phyloP scores from a whole-genome alignment of 2,888 invertebrate species.

The Frankliniella intonsa region DNA sequence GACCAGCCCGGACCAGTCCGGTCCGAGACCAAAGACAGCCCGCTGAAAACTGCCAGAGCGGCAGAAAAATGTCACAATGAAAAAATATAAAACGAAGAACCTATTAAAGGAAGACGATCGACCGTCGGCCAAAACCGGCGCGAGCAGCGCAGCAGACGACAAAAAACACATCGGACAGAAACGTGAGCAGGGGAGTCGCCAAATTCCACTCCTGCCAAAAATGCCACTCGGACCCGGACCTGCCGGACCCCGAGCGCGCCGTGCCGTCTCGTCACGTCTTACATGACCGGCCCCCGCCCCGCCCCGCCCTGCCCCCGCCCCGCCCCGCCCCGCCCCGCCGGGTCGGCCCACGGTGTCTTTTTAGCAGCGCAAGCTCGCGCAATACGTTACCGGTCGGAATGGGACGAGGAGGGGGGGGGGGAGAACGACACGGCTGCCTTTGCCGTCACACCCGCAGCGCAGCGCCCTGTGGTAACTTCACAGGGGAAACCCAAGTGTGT shows the following conservation, averaged over 20 bases:
- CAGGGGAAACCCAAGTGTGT: too few species aligned
- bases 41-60: too few species aligned
- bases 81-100: background rate
- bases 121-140: background rate
- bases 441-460: background rate
- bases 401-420: too few species aligned
- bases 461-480: background rate
- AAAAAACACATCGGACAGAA: background rate
- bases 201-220: background rate
- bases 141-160: background rate
- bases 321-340: background rate
- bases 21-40: too few species aligned
- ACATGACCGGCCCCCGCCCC: background rate
- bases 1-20: too few species aligned
- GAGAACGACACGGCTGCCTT: too few species aligned
- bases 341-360: background rate
- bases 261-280: background rate
- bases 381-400: background rate
- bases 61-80: too few species aligned
- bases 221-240: background rate
- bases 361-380: conserved; percentile 3
- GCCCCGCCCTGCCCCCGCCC: background rate
- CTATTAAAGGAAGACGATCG: background rate
- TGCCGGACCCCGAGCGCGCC: background rate
- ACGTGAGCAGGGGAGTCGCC: background rate